phyloP scores from a whole-genome alignment of 2,113 vertebrate genomes.

The Ictalurus punctatus region DNA sequence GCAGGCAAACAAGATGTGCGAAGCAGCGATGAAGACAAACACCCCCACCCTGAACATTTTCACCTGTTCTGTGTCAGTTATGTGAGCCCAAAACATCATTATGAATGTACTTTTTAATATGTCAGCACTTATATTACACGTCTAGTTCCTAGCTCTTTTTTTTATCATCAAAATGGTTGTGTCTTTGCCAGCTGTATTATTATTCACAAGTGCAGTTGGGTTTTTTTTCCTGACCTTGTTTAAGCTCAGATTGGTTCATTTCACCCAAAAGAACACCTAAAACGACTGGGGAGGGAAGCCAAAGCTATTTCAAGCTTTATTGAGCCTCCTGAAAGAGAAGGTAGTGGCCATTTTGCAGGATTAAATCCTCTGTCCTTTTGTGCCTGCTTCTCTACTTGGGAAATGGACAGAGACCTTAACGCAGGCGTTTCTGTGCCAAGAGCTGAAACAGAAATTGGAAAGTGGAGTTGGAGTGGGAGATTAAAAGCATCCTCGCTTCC shows the following conservation, averaged over 20 bases:
- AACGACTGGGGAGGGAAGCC: neutral
- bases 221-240: neutral
- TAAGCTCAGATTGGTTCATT: slow-evolving; percentile 18
- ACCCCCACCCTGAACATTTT: slow-evolving; percentile 5
- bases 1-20: slow-evolving; percentile 16
- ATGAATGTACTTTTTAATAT: neutral
- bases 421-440: slow-evolving; percentile 27
- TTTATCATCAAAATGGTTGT: neutral
- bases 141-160: neutral
- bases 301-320: slow-evolving; percentile 49
- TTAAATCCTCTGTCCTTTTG: slow-evolving; percentile 11
- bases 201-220: neutral
- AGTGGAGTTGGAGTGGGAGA: slow-evolving; percentile 31
- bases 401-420: slow-evolving; percentile 30
- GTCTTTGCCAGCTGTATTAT: neutral
- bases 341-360: slow-evolving; percentile 26
- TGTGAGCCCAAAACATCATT: neutral
- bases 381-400: neutral
- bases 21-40: slow-evolving; percentile 29
- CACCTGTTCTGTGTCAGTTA: neutral
- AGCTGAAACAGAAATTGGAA: slow-evolving; percentile 46
- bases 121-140: neutral
- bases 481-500: slow-evolving; percentile 11
- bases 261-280: slow-evolving; percentile 7
- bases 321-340: slow-evolving; percentile 36